Base-by-base conservation (phyloP, 2,797 vertebrate species). In the Rhinichthys osculus region DNA sequence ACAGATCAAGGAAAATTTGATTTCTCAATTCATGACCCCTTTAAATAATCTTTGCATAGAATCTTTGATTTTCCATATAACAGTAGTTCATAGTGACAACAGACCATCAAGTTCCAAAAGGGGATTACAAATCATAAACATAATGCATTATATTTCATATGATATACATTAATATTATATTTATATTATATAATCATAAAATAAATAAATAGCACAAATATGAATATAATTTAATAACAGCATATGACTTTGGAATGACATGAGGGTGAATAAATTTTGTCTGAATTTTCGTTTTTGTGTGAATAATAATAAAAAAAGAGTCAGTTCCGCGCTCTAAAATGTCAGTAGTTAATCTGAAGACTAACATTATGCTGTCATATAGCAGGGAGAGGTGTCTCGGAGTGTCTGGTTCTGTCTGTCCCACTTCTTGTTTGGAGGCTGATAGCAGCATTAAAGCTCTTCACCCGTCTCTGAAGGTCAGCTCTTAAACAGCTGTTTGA, bases 401-500 rank as follows among this genome's bases (percentile, higher is more conserved):
- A 42, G 19, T 50, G 77, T 59, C 47, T 78, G 72, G 33, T 77
- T 71, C 50, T 50, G 77, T 73, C 35, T 72, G 44, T 72, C 33
- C 54, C 59, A 66, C 54, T 77, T 78, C 21, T 21, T 82, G 73
- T 78, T 66, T 66, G 33, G 72, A 73, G 73, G 52, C 72, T 78
- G 78, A 85, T 71, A 71, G 78, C 64, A 85, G 69, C 67, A 57
- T 82, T 85, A 82, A 78, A 67, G 67, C 79, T 67, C 47, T 52
- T 67, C 13, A 40, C 10, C 77, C 33, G 54, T 38, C 47, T 81
- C 33, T 70, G 66, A 85, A 85, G 84, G 87, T 73, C 79, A 85
- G 66, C 35, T 57, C 69, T 82, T 77, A 81, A 85, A 85, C 78
- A 78, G 64, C 82, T 83, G 85, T 78, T 59, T 78, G 66, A 82